phyloP scores from a whole-genome alignment of 1,140 invertebrate species.

The Aethina tumida region DNA sequence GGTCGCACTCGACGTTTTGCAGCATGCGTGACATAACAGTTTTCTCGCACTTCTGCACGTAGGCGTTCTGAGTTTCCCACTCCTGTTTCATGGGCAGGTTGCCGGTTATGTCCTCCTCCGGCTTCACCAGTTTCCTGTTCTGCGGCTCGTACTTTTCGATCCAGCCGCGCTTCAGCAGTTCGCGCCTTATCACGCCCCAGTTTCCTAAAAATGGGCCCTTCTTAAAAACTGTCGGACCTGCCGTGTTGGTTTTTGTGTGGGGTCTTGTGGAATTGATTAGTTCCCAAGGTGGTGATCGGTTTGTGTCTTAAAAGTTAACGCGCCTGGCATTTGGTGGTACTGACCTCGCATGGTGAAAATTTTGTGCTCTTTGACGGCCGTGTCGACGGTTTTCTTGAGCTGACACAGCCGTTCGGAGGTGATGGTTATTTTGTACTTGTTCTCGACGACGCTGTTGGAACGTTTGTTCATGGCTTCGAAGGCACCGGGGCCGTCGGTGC shows the following conservation, averaged over 20 bases:
- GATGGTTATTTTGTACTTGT: slow-evolving; percentile 30
- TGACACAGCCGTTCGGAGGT: slow-evolving; percentile 39
- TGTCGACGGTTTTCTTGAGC: slow-evolving; percentile 38
- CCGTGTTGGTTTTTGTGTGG: background rate
- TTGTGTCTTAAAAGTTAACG: background rate
- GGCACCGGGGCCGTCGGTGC: background rate
- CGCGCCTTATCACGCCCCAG: slow-evolving; percentile 42
- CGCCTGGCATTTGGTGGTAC: slow-evolving; percentile 6
- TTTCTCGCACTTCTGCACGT: slow-evolving; percentile 42
- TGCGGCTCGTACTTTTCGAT: slow-evolving; percentile 49
- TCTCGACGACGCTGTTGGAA: slow-evolving; percentile 23
- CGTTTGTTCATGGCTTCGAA: slow-evolving; percentile 13
- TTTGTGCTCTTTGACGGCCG: slow-evolving; percentile 40
- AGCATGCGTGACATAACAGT: slow-evolving; percentile 52
- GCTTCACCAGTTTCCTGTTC: slow-evolving; percentile 12
- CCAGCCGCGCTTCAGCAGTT: slow-evolving; percentile 50
- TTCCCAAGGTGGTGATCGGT: background rate
- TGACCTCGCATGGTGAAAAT: slow-evolving; percentile 42
- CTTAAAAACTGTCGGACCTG: slow-evolving; percentile 1
- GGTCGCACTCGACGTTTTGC: slow-evolving; percentile 60
- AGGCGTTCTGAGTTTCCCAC: slow-evolving; percentile 32
- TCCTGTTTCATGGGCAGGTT: slow-evolving; percentile 42
- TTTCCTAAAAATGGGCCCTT: slow-evolving; percentile 20
- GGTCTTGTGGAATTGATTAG: background rate
- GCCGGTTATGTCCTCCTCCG: slow-evolving; percentile 29